Base-by-base conservation (phyloP, 2,797 vertebrate genomes). In the Pelochelys cantorii region DNA sequence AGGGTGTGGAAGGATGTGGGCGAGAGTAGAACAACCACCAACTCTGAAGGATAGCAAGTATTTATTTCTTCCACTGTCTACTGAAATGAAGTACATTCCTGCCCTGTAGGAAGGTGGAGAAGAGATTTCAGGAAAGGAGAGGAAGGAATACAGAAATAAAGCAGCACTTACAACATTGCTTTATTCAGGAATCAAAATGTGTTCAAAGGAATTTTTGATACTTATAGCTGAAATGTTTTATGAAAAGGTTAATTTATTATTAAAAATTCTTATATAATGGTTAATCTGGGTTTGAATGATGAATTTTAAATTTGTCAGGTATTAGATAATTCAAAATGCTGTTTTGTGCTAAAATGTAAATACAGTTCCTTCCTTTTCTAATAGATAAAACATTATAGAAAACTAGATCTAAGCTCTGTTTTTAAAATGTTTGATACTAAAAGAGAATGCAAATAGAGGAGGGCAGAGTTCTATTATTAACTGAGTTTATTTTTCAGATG, bases 171-270 rank as follows among this genome's bases (percentile, higher is more conserved):
- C 37, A 59, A 42, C 4, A 27, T 93, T 15, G 27, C 37, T 94
- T 93, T 80, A 8, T 93, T 94, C 94, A 94, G 65, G 91, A 94
- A 82, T 94, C 92, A 94, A 71, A 81, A 83, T 82, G 90, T 74
- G 86, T 96, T 96, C 96, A 96, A 93, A 88, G 23, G 31, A 88
- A 22, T 56, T 57, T 82, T 82, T 86, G n/a, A 89, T 89, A 29
- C n/a, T 92, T 42, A 1, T 78, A 54, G 27, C 81, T 31, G 25
- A 4, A 80, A 88, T 11, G 4, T 79, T 42, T 29, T 55, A 29
- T 54, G 34, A 54, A 89, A 91, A 89, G 13, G 10, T 20, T 86
- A 80, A 88, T 14, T 85, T 95, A 91, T 11, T 88, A 12, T 48
- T 37, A 80, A 68, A 5, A 23, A 75, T 55, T 79, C 57, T n/a